These are phyloP conservation scores for Hydraecia micacea DNA, from an alignment of 2,888 invertebrate species.

Conservation along the genomic window DNA sequence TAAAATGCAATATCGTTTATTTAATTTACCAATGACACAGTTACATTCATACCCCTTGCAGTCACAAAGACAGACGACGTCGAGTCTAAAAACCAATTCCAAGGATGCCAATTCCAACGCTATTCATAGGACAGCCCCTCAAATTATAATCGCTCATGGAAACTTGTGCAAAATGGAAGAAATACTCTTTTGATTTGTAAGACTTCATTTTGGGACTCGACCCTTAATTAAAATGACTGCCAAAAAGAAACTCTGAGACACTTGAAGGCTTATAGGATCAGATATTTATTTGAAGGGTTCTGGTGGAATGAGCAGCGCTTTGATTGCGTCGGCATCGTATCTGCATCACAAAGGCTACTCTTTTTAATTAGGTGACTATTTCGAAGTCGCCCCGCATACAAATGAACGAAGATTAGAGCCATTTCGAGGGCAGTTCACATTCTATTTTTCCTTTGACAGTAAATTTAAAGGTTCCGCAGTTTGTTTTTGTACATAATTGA, in stretches of 20 bases:
- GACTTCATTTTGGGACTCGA: slow-evolving; percentile 67
- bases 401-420: slow-evolving; percentile 81
- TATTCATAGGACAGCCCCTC: slow-evolving; percentile 15
- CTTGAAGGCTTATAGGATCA: slow-evolving; percentile 68
- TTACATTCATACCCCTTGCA: not conserved
- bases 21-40: not conserved
- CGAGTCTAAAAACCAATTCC: slow-evolving; percentile 12
- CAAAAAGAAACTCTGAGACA: slow-evolving; percentile 69
- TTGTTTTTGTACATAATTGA: slow-evolving; percentile 75
- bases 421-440: slow-evolving; percentile 71
- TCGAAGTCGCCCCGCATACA: slow-evolving; percentile 80
- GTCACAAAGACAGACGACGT: slow-evolving; percentile 10
- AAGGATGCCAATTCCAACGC: slow-evolving; percentile 5
- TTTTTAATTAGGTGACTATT: slow-evolving; percentile 87
- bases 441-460: slow-evolving; percentile 76
- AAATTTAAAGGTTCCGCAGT: slow-evolving; percentile 70
- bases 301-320: slow-evolving; percentile 72
- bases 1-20: not conserved
- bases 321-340: slow-evolving; percentile 80
- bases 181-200: slow-evolving; percentile 66
- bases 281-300: slow-evolving; percentile 80
- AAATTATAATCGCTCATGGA: slow-evolving; percentile 23
- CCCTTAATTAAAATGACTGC: slow-evolving; percentile 71
- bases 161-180: slow-evolving; percentile 39
- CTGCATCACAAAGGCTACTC: slow-evolving; percentile 85